Evolutionary conservation across 2,888 invertebrate species (phyloP), one percentile per base, ranked within the genome.

Genomic region (Copidosoma aretas): DNA sequence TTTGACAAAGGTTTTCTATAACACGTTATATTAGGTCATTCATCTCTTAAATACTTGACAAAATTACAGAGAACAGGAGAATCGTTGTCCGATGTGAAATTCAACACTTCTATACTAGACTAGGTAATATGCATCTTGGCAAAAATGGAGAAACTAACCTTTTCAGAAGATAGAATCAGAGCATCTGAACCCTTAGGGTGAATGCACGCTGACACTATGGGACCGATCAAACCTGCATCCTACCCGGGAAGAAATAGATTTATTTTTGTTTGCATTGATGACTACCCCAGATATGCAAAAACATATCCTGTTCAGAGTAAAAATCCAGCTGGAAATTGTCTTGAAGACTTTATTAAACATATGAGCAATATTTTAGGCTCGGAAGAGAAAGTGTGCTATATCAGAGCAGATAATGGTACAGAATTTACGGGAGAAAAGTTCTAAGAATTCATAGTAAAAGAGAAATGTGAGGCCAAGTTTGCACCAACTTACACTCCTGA

Each of bases 161-260:
- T 39, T n/a, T 71, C 73, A 66, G 59, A 71, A 54, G 22, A 53
- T 5, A 64, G 64, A 49, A 57, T 15, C 17, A 70, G 63, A 69
- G 43, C 67, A 62, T 57, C 65, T 2, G 66, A 68, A 51, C 32
- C 32, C 32, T 32, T 32, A 32, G 32, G 8, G 4, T 5, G 32
- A 32, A 54, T 74, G 12, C 73, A 75, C 53, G 51, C 72, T 22
- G 73, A 75, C 51, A 17, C 71, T 8, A 74, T 74, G 73, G 73
- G 73, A 21, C 72, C 71, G 54, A 75, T 76, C 15, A 73, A 72
- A 64, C 73, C 71, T 0, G 32, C 14, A 24, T 73, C 70, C 14
- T 67, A 52, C 54, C 68, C 68, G 49, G 70, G 73, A 0, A 52
- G 56, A 25, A 73, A 72, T 58, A 73, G 62, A n/a, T n/a, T n/a